Percentiles rank a stretch among this genome's conserved stretches.
Conservation (phyloP, 2,888 invertebrate genomes). For the Cephus runcator region DNA sequence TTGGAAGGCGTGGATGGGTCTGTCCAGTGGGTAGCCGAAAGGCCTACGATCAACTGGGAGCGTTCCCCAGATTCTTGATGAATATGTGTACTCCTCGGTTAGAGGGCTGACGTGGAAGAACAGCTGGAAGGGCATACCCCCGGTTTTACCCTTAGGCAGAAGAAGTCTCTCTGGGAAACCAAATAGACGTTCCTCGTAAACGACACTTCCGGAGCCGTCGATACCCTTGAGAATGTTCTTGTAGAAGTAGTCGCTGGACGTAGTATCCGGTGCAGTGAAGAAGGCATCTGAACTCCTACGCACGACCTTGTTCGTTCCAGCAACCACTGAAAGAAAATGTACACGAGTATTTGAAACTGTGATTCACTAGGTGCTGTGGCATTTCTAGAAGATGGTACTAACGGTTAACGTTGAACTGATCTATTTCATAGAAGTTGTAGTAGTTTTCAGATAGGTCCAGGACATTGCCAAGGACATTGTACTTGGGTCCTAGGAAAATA, state of each 20-base stretch:
- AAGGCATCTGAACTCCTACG: conserved; percentile 76
- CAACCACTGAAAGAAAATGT: conserved; percentile 61
- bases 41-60: conserved; percentile 72
- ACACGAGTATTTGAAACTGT: not conserved
- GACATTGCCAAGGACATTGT: conserved; percentile 69
- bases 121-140: conserved; percentile 75
- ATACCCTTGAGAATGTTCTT: conserved; percentile 46
- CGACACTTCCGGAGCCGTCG: conserved; percentile 68
- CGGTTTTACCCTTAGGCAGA: conserved; percentile 76
- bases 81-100: conserved; percentile 65
- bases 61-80: conserved; percentile 59
- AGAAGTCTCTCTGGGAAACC: conserved; percentile 79
- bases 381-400: not conserved
- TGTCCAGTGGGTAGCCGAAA: conserved; percentile 81
- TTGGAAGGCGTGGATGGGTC: conserved; percentile 69
- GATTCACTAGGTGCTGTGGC: conserved; percentile 19
- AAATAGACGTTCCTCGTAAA: conserved; percentile 64
- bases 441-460: conserved; percentile 69
- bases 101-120: conserved; percentile 73
- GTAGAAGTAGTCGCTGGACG: conserved; percentile 50
- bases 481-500: conserved; percentile 78
- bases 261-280: conserved; percentile 71
- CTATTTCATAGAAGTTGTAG: conserved; percentile 72
- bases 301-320: conserved; percentile 75
- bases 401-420: conserved; percentile 63